phyloP scores from a whole-genome alignment of 2,113 vertebrate species.

The Clarias macrocephalus region DNA sequence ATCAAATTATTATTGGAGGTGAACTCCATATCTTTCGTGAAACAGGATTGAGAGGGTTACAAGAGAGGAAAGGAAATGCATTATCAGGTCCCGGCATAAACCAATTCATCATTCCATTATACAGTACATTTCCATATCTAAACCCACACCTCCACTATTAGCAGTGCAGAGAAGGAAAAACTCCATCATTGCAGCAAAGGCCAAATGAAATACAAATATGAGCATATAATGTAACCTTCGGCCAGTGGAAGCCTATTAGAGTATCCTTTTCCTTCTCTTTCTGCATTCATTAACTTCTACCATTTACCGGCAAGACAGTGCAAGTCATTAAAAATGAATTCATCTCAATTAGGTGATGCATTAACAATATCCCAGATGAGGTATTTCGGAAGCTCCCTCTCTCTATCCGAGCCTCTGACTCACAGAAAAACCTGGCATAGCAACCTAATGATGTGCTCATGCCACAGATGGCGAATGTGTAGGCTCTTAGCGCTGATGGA shows the following conservation, averaged over 20 bases:
- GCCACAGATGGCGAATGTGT: conserved; percentile 65
- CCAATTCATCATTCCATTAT: conserved; percentile 11
- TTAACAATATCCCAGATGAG: conserved; percentile 63
- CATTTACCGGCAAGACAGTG: conserved; percentile 51
- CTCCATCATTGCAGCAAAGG: conserved; percentile 54
- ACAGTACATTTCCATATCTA: conserved; percentile 11
- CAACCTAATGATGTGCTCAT: conserved; percentile 64
- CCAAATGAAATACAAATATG: conserved; percentile 64
- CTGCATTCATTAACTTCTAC: conserved; percentile 57
- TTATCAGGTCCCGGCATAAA: conserved; percentile 46
- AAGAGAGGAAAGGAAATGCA: conserved; percentile 56
- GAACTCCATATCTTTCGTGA: background rate
- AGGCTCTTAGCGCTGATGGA: conserved; percentile 53
- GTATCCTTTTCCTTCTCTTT: conserved; percentile 29
- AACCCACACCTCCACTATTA: conserved; percentile 52
- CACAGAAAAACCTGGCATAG: conserved; percentile 55
- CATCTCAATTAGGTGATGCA: conserved; percentile 70
- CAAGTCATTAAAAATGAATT: conserved; percentile 71
- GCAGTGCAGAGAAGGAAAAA: conserved; percentile 46
- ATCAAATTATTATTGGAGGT: background rate
- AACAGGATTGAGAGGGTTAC: background rate
- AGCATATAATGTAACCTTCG: conserved; percentile 65
- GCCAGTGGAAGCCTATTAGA: conserved; percentile 64
- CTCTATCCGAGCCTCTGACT: conserved; percentile 57
- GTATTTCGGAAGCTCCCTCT: conserved; percentile 52